Conservation (phyloP, 1,140 invertebrate species). For the Armadillidium nasatum region DNA sequence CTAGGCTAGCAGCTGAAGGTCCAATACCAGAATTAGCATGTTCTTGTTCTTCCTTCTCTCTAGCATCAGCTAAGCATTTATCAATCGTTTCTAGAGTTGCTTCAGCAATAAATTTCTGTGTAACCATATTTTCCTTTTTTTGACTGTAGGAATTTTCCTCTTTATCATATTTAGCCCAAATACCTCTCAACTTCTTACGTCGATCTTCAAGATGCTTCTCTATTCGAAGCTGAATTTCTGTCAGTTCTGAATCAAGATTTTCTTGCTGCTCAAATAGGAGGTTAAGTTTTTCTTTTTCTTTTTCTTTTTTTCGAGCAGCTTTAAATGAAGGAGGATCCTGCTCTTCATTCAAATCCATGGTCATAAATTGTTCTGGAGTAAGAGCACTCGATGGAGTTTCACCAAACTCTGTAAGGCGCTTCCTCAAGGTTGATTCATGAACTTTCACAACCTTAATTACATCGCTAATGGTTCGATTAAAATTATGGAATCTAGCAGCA, state of each 20-base stretch:
- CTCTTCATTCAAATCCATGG: conserved; percentile 91
- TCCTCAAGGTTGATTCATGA: conserved; percentile 85
- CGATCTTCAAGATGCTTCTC: conserved; percentile 62
- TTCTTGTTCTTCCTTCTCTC: conserved; percentile 27
- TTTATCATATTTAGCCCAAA: conserved; percentile 38
- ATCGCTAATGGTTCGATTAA: conserved; percentile 78
- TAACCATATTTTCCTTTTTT: conserved; percentile 32
- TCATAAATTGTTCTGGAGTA: conserved; percentile 95
- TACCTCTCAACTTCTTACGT: conserved; percentile 59
- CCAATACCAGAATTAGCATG: conserved; percentile 34
- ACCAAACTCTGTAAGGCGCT: conserved; percentile 89
- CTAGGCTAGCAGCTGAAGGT: conserved; percentile 51
- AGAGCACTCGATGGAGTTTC: conserved; percentile 85
- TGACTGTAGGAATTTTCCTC: conserved; percentile 22
- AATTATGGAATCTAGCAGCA: conserved; percentile 85
- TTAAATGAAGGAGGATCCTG: conserved; percentile 94
- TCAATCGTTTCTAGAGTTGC: conserved; percentile 36
- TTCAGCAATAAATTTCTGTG: conserved; percentile 40
- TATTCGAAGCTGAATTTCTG: conserved; percentile 52
- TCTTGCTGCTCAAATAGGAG: conserved; percentile 54
- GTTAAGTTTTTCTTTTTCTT: conserved; percentile 60
- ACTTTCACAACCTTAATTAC: conserved; percentile 94
- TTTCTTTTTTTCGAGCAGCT: conserved; percentile 77
- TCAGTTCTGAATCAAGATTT: conserved; percentile 53
- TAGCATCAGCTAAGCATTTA: conserved; percentile 36